Evolutionary conservation across 2,888 invertebrate genomes (phyloP).

Genomic region (Phragmatobia fuliginosa): DNA sequence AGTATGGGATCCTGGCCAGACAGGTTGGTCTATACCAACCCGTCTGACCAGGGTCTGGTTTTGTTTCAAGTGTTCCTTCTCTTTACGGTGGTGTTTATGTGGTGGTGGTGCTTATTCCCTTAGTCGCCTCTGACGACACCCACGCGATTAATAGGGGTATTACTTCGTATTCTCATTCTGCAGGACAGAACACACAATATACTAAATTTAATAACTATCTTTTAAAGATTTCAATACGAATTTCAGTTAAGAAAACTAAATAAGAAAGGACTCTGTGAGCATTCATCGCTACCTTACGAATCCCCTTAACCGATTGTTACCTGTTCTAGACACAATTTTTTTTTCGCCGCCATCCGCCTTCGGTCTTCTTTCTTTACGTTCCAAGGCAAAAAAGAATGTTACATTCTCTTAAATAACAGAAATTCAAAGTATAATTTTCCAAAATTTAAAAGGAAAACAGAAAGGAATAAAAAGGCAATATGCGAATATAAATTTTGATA

Average conservation of each 20-base stretch:
- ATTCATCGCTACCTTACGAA: slow-evolving; percentile 61
- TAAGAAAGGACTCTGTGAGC: slow-evolving; percentile 47
- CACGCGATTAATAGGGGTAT: too few species aligned
- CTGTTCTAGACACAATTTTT: slow-evolving; percentile 67
- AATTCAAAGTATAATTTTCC: background rate
- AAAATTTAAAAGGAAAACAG: background rate
- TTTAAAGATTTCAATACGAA: background rate
- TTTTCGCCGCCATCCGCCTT: slow-evolving; percentile 61
- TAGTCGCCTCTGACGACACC: too few species aligned
- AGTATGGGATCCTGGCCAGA: too few species aligned
- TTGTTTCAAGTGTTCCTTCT: too few species aligned
- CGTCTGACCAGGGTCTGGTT: too few species aligned
- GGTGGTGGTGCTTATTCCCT: too few species aligned
- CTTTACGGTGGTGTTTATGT: too few species aligned
- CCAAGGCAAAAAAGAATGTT: slow-evolving; percentile 29
- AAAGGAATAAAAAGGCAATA: background rate
- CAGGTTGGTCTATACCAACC: too few species aligned
- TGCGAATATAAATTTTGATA: too few species aligned
- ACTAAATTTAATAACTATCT: background rate
- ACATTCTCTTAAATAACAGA: background rate
- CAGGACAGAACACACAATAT: too few species aligned
- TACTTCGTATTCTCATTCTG: too few species aligned
- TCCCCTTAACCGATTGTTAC: slow-evolving; percentile 70
- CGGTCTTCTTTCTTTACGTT: slow-evolving; percentile 48
- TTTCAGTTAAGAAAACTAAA: slow-evolving; percentile 60